Percentiles rank a stretch among this genome's conserved stretches.
Conservation (phyloP, 2,113 vertebrate genomes). For the Serinus canaria region DNA sequence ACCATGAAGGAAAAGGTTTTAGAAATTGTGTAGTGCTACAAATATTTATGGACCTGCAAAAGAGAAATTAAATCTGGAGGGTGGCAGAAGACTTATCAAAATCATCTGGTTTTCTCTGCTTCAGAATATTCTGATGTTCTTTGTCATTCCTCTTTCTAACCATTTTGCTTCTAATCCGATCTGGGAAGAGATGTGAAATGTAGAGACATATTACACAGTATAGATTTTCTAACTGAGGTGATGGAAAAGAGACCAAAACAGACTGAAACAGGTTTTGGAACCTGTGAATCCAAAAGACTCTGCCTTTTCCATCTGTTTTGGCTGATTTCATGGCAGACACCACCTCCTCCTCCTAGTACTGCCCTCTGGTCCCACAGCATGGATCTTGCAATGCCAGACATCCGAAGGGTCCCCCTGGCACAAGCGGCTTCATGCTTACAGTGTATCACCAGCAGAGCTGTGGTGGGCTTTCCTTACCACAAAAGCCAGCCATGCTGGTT, state of each 20-base stretch:
- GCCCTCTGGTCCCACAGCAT: background rate
- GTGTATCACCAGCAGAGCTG: rapidly evolving
- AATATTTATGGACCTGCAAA: background rate
- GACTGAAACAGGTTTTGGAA: background rate
- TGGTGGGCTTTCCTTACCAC: background rate
- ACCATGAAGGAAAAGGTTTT: background rate
- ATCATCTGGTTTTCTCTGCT: background rate
- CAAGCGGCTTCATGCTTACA: rapidly evolving
- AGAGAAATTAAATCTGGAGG: background rate
- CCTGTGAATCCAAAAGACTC: background rate
- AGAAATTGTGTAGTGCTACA: background rate
- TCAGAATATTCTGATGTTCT: background rate
- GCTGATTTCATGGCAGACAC: background rate
- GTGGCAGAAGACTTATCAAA: background rate
- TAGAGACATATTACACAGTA: rapidly evolving
- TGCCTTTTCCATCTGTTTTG: background rate
- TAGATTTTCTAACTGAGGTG: background rate
- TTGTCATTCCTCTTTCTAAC: background rate
- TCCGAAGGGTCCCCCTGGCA: background rate
- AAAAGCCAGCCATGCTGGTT: background rate
- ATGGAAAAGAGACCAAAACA: background rate
- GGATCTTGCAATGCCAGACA: background rate
- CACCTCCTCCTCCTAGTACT: background rate
- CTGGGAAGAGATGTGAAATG: background rate
- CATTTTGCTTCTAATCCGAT: background rate